phyloP scores from a whole-genome alignment of 2,888 invertebrate species.

The Drosophila atripex region DNA sequence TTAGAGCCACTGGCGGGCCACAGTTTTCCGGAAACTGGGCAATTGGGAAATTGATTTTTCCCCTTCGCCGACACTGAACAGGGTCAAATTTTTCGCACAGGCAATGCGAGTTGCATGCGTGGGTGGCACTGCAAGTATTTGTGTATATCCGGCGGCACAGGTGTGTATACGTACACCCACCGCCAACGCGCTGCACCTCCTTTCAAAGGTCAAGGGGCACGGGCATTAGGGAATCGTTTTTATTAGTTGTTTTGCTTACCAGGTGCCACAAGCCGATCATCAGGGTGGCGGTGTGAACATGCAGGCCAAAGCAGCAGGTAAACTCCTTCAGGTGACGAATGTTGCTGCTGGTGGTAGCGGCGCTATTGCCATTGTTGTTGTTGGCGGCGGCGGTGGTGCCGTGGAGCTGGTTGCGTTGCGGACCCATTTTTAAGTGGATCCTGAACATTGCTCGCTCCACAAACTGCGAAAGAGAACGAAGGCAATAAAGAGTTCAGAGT shows the following conservation, averaged over 20 bases:
- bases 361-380: conserved; percentile 41
- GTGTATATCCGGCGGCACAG: conserved; percentile 8
- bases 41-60: conserved; percentile 68
- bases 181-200: background rate
- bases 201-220: conserved; percentile 21
- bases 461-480: conserved; percentile 21
- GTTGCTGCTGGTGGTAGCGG: conserved; percentile 32
- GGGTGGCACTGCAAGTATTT: conserved; percentile 11
- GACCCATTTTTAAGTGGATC: conserved; percentile 85
- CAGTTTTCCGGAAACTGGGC: conserved; percentile 51
- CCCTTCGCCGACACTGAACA: conserved; percentile 68
- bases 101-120: conserved; percentile 28
- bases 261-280: conserved; percentile 93
- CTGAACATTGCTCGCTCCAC: conserved; percentile 81
- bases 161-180: conserved; percentile 12
- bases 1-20: conserved; percentile 26
- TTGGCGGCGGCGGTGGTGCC: conserved; percentile 11
- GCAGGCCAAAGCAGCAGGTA: conserved; percentile 92
- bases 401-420: conserved; percentile 84
- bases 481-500: conserved; percentile 7
- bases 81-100: conserved; percentile 56
- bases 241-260: conserved; percentile 85
- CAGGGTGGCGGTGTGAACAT: conserved; percentile 92
- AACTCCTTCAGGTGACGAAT: conserved; percentile 87
- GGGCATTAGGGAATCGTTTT: background rate